Base-by-base conservation (phyloP, 2,797 vertebrate genomes). In the Lutjanus argentimaculatus region DNA sequence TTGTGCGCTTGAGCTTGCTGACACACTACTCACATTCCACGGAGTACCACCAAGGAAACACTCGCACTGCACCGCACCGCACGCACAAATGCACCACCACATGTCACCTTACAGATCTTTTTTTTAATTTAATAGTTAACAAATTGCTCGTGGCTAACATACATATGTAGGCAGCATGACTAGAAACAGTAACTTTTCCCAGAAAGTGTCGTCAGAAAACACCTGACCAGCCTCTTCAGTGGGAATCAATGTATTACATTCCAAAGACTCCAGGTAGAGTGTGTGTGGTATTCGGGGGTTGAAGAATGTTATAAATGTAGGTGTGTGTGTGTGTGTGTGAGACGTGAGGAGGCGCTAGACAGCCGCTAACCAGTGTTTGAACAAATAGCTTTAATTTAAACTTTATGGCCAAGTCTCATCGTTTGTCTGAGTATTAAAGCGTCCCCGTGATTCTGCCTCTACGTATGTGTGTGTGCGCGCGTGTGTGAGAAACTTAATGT, bases 311-410 rank as follows among this genome's bases (percentile, higher is more conserved):
- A 36, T 4, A 70, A 80, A 81, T 16, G 42, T 30, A 11, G 55
- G 19, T 58, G 62, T 73, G 74, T 58, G 17, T 51, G 51, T 74
- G 42, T 64, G 59, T 68, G 25, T 57, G 62, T 76, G 76, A 65
- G 79, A 71, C 25, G 30, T 78, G 51, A 72, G 66, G 66, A 85
- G 74, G 73, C 79, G 64, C 69, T 58, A 82, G 75, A 77, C 56
- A 40, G 83, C 74, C 11, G 59, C 80, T 80, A 75, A 77, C 79
- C 86, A 86, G 88, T 91, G 77, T 85, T 90, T 72, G 72, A 88
- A 69, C 80, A 80, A 86, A 92, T 91, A 93, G 94, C 94, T 95
- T 95, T 96, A 95, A 92, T 93, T 92, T 94, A 65, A 89, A 83
- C 85, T 76, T 87, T 56, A 79, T 21, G 68, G 67, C 78, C 75